Conservation (phyloP, 2,888 invertebrate species). For the Leptothorax acervorum region DNA sequence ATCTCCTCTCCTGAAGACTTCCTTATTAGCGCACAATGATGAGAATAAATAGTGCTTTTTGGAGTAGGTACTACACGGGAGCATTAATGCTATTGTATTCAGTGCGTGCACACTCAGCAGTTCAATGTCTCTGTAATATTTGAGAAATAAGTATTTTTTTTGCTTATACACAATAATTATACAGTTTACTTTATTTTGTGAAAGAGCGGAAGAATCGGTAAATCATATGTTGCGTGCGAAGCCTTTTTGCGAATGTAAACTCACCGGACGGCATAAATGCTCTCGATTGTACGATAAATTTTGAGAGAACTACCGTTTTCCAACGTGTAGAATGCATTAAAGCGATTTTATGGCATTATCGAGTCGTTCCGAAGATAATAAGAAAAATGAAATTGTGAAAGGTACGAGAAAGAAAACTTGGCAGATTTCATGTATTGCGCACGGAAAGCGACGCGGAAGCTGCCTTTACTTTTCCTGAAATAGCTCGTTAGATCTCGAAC, state of each 20-base stretch:
- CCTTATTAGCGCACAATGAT: background rate
- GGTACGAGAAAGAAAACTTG: background rate
- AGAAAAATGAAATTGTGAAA: slow-evolving; percentile 24
- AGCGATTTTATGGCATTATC: background rate
- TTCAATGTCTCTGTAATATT: slow-evolving; percentile 1
- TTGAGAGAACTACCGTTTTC: background rate
- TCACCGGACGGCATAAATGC: background rate
- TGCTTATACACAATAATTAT: background rate
- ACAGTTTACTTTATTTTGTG: background rate
- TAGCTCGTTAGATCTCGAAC: slow-evolving; percentile 51
- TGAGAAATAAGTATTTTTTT: background rate
- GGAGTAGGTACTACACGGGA: background rate
- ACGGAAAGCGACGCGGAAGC: slow-evolving; percentile 74
- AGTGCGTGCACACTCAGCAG: background rate
- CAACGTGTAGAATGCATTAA: background rate
- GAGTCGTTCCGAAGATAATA: background rate
- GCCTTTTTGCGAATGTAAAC: no score
- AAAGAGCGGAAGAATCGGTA: background rate
- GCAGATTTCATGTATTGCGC: slow-evolving; percentile 68
- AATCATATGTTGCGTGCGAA: background rate
- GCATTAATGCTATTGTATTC: background rate
- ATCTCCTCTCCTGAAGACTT: background rate
- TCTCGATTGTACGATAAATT: background rate
- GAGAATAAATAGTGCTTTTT: background rate
- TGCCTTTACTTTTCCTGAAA: slow-evolving; percentile 54